Evolutionary conservation across 2,888 invertebrate genomes (phyloP), one percentile per base, ranked within the genome.

Genomic region (Brachypterus glaber): DNA sequence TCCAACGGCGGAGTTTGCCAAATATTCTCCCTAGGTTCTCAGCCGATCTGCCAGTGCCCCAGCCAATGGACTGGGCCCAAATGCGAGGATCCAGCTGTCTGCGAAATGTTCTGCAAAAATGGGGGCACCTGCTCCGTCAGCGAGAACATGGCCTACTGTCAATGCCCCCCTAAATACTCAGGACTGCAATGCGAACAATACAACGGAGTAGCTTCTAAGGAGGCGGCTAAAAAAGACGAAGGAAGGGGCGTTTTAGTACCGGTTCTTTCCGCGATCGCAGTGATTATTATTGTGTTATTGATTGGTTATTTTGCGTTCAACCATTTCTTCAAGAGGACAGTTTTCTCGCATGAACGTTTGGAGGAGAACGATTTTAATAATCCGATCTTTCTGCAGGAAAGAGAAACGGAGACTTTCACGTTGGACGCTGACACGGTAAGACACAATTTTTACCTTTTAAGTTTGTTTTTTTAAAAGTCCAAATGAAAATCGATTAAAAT

Each of bases 371-470:
- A 88, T 57, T 64, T 65, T 35, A 88, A 86, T 71, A 89, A 89
- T 71, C 88, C 88, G 17, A 87, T 88, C 79, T 89, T 86, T 66
- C n/a, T n/a, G n/a, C 74, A 85, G 53, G 84, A 84, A 47, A 74
- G 77, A 50, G 76, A 76, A 44, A 76, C 76, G 14, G 75, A 75
- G 46, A 69, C 71, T 2, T 72, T 74, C 47, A 66, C 69, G 21
- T 58, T 73, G 43, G 73, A 73, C 50, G 69, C 76, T 24, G 78
- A 79, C 55, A 77, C 76, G 69, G 78, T 78, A 61, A 53, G 48
- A 24, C 8, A 9, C n/a, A n/a, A n/a, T n/a, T n/a, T n/a, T n/a
- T n/a, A n/a, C n/a, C n/a, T n/a, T n/a, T n/a, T n/a, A n/a, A n/a
- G n/a, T n/a, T n/a, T n/a, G n/a, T n/a, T n/a, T n/a, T n/a, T n/a